Conservation (phyloP, 1,140 invertebrate genomes). For the Watersipora subatra region DNA sequence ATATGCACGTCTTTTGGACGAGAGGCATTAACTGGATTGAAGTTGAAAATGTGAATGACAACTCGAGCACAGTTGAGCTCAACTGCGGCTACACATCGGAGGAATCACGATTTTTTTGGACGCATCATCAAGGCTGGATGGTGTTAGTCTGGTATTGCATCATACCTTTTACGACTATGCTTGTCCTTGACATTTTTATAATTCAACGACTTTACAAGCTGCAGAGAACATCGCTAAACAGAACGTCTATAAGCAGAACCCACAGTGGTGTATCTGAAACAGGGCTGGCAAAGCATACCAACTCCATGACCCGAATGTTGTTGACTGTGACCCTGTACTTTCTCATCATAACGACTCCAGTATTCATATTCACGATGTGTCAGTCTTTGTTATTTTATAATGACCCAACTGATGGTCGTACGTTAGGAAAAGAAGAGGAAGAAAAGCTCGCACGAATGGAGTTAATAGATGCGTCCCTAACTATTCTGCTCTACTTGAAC, state of each 20-base stretch:
- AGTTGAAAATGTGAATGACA: neutral
- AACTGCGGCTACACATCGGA: slow-evolving; percentile 1
- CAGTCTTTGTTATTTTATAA: neutral
- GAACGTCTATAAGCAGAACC: neutral
- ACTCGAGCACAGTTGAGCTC: neutral
- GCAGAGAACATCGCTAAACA: neutral
- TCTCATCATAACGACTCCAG: neutral
- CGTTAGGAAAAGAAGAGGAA: neutral
- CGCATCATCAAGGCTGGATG: neutral
- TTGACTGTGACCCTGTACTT: neutral
- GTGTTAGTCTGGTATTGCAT: neutral
- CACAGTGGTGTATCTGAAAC: too few relatives aligned
- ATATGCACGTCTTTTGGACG: slow-evolving; percentile 3
- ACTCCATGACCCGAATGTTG: neutral
- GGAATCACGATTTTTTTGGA: neutral
- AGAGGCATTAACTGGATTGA: neutral
- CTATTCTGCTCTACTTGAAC: neutral
- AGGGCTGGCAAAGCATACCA: too few relatives aligned
- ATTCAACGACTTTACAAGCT: neutral
- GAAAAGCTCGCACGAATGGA: neutral
- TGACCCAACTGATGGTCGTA: neutral
- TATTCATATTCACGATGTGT: neutral
- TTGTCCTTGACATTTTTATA: neutral
- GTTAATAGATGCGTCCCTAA: neutral
- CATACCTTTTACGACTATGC: neutral